Evolutionary conservation across 2,888 invertebrate species (phyloP), one percentile per base, ranked within the genome.

Genomic region (Drosophila anceps): DNA sequence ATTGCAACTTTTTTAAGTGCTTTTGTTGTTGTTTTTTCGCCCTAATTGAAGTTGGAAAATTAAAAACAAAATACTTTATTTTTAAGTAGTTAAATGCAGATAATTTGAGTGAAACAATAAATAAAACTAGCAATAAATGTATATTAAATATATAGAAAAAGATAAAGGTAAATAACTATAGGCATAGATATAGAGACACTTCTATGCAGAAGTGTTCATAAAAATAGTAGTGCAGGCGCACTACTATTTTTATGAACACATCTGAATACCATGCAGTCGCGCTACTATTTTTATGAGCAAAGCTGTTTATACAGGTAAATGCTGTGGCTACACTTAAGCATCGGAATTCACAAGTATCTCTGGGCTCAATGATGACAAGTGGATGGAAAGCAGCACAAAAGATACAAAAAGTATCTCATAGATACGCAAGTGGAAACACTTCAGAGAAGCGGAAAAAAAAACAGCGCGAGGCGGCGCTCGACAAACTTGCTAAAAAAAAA

Each of bases 1-100:
- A 70, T 79, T 76, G 64, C 78, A 55, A 53, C 35, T 69, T 70
- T 66, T 70, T 69, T 74, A 71, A 64, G 53, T 63, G 70, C 43
- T 44, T 57, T 72, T 69, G 46, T 61, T 69, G 39, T 57, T 63
- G 44, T 61, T 55, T 53, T 66, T 53, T 61, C n/a, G 48, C 48
- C 31, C 48, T 31, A 48, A 31, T 48, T 48, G 54, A 18, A 65
- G 61, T 60, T 63, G 64, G 27, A 13, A 31, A 51, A 39, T 33
- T 13, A 50, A 55, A 39, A 31, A 51, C n/a, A 63, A 18, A 29
- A 13, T 9, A 0, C 13, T 35, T 24, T 15, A n/a, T 27, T 37
- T 3, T 24, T 35, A 37, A 37, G 37, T 35, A n/a, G 24, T 15
- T 51, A 5, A 12, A 27, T 31, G 20, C 55, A 50, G 12, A 27